phyloP scores from a whole-genome alignment of 1,140 invertebrate species.

The Elysia chlorotica region DNA sequence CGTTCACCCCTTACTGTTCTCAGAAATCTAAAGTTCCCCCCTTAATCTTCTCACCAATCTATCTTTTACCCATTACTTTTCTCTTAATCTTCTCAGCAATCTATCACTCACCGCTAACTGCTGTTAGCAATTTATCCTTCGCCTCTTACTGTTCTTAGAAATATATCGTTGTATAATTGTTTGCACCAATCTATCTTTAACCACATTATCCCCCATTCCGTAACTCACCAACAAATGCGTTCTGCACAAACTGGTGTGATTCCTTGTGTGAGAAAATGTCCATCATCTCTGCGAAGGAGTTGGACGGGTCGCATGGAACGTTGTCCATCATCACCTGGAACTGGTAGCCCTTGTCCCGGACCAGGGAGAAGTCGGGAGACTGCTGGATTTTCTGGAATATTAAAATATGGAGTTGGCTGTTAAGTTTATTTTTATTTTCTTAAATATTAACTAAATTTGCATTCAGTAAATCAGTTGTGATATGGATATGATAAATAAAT shows the following conservation, averaged over 20 bases:
- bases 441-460: not conserved
- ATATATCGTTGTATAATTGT: too few relatives aligned
- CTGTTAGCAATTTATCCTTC: too few relatives aligned
- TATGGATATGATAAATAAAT: too few relatives aligned
- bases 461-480: not conserved
- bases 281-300: conserved; percentile 2
- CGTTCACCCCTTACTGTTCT: too few relatives aligned
- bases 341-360: not conserved
- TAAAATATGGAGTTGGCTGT: not conserved
- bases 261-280: not conserved
- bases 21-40: too few relatives aligned
- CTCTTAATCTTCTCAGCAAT: too few relatives aligned
- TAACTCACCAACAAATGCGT: conserved; percentile 8
- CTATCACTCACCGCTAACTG: too few relatives aligned
- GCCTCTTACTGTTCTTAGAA: too few relatives aligned
- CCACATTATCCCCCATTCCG: too few relatives aligned
- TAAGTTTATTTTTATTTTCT: not conserved
- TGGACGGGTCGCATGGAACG: not conserved
- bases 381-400: not conserved
- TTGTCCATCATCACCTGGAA: not conserved
- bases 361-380: not conserved
- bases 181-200: too few relatives aligned
- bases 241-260: not conserved
- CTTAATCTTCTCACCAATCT: too few relatives aligned
- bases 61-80: too few relatives aligned